Evolutionary conservation across 2,797 vertebrate species (phyloP).

Genomic region (Hypotaenidia philippensis): DNA sequence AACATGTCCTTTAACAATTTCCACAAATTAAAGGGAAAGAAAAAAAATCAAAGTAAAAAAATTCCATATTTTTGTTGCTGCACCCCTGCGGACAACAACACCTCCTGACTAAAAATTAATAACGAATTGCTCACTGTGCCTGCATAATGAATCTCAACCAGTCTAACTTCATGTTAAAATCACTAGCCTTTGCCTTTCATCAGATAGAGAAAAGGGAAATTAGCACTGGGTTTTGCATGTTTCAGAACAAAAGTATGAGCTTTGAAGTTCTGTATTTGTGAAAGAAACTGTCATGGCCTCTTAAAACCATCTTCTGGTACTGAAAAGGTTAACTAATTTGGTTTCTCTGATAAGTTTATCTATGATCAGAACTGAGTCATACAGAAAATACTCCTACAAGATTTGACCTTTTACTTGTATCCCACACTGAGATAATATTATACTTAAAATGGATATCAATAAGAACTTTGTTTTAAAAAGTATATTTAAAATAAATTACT

Average conservation of each 20-base stretch:
- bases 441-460: slow-evolving; percentile 79
- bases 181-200: neutral
- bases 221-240: slow-evolving; percentile 28
- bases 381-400: slow-evolving; percentile 87
- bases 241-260: slow-evolving; percentile 40
- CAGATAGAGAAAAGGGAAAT: slow-evolving; percentile 11
- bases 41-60: neutral
- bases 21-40: neutral
- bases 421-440: slow-evolving; percentile 83
- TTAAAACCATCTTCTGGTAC: slow-evolving; percentile 61
- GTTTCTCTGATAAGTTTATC: slow-evolving; percentile 81
- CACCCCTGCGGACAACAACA: neutral
- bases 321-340: slow-evolving; percentile 82
- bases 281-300: neutral
- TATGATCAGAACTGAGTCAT: slow-evolving; percentile 87
- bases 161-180: neutral
- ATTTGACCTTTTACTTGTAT: slow-evolving; percentile 89
- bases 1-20: neutral
- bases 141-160: neutral
- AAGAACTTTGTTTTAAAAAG: slow-evolving; percentile 81
- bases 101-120: neutral
- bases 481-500: slow-evolving; percentile 79
- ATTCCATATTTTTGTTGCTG: neutral
- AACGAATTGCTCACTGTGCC: neutral
- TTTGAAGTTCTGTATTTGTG: slow-evolving; percentile 49